These are phyloP conservation scores for Ptychobarbus kaznakovi DNA, from an alignment of 2,797 vertebrate species.

Conservation along the genomic window DNA sequence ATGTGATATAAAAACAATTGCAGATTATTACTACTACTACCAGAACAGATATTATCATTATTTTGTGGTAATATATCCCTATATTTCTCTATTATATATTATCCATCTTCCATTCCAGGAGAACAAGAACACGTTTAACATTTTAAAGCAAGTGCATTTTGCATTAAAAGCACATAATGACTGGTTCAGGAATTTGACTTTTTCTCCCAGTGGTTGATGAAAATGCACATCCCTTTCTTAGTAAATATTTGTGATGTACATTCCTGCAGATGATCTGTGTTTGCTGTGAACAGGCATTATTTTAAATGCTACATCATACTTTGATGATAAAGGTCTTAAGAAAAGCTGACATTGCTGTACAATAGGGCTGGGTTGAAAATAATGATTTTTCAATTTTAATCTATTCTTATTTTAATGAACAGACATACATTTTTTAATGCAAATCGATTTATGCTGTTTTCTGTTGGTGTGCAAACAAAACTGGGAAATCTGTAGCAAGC, in stretches of 20 bases:
- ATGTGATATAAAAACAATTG: neutral
- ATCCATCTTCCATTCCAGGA: neutral
- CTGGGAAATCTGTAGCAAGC: too few species aligned
- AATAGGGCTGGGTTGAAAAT: neutral
- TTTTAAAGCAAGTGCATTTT: neutral
- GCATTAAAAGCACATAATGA: neutral
- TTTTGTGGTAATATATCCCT: neutral
- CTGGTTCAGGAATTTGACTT: neutral
- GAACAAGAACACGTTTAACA: neutral
- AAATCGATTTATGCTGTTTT: neutral
- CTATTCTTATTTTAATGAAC: neutral
- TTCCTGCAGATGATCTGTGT: neutral
- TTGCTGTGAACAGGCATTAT: neutral
- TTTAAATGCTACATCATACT: neutral
- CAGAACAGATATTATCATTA: neutral
- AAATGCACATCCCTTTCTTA: neutral
- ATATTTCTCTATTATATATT: neutral
- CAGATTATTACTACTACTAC: neutral
- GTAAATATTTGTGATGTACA: neutral
- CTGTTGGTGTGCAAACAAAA: too few species aligned
- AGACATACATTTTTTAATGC: neutral
- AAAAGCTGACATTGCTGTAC: neutral
- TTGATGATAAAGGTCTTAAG: neutral
- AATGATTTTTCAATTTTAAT: neutral
- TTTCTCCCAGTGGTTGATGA: neutral